A percentile compares a stretch with the other conserved stretches of the same genome.
phyloP scores from a whole-genome alignment of 92 coral and sea anemone species.

The Ricordea florida region DNA sequence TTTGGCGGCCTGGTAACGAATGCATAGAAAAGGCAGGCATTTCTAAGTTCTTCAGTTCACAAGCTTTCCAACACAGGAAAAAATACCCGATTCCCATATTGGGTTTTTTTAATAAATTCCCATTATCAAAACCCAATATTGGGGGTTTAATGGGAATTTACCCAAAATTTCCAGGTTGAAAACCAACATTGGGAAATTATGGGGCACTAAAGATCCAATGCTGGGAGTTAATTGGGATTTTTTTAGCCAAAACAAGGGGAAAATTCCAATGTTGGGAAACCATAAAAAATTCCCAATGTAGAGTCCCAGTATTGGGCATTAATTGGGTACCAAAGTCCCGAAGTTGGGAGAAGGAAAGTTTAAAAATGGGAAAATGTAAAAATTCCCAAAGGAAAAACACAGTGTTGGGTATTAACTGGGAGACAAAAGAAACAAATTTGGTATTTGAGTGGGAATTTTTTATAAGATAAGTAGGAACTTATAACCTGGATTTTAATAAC shows the following conservation, averaged over 20 bases:
- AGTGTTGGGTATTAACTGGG: too few relatives aligned
- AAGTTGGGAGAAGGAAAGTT: neutral
- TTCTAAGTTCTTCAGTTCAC: too few relatives aligned
- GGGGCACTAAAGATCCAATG: neutral
- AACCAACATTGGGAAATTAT: neutral
- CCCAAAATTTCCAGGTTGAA: neutral
- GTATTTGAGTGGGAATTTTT: too few relatives aligned
- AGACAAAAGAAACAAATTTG: too few relatives aligned
- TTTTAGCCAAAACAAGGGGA: neutral
- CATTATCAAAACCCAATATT: constrained; percentile 17
- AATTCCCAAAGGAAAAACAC: too few relatives aligned
- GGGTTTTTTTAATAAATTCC: constrained; percentile 21
- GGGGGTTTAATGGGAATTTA: neutral
- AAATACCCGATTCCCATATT: too few relatives aligned
- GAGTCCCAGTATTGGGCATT: constrained; percentile 6
- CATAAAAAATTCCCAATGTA: constrained; percentile 6
- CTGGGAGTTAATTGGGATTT: constrained; percentile 19
- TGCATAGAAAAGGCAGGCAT: too few relatives aligned
- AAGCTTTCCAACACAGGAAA: too few relatives aligned
- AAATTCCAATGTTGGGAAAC: constrained; percentile 6
- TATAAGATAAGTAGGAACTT: too few relatives aligned
- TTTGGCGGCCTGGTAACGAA: too few relatives aligned
- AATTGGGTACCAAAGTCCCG: neutral
- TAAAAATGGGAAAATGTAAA: too few relatives aligned
- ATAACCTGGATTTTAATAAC: too few relatives aligned